A percentile compares a stretch with the other conserved stretches of the same genome.
phyloP scores from a whole-genome alignment of 2,113 vertebrate species.

The Xenopus borealis region DNA sequence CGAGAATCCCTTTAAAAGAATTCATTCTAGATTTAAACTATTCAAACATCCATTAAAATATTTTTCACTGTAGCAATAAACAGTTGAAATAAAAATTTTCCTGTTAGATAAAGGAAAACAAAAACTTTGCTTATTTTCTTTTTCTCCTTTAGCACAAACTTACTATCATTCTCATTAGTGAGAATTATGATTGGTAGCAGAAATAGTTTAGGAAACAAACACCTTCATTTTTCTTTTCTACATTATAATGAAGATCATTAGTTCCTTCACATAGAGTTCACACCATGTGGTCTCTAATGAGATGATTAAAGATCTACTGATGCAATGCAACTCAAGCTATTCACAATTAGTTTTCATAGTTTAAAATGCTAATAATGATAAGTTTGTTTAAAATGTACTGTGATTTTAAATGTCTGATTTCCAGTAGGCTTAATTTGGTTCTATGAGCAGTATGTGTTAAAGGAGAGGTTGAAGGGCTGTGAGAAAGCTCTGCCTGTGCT shows the following conservation, averaged over 20 bases:
- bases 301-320: slow-evolving; percentile 43
- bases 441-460: slow-evolving; percentile 32
- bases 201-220: slow-evolving; percentile 39
- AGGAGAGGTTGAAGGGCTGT: slow-evolving; percentile 28
- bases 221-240: slow-evolving; percentile 24
- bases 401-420: slow-evolving; percentile 40
- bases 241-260: slow-evolving; percentile 42
- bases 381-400: slow-evolving; percentile 42
- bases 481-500: slow-evolving; percentile 21
- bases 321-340: not conserved
- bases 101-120: not conserved
- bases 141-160: slow-evolving; percentile 3
- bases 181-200: slow-evolving; percentile 40
- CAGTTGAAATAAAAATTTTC: too few species aligned
- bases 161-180: slow-evolving; percentile 16
- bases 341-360: slow-evolving; percentile 41
- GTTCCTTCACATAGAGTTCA: slow-evolving; percentile 33
- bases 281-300: slow-evolving; percentile 38
- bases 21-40: too few species aligned
- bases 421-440: slow-evolving; percentile 41
- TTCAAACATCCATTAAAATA: not conserved
- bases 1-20: too few species aligned
- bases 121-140: not conserved
- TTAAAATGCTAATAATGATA: slow-evolving; percentile 35
- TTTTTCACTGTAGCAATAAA: too few species aligned